phyloP scores from a whole-genome alignment of 2,888 invertebrate genomes.

The Agrotis clavis region DNA sequence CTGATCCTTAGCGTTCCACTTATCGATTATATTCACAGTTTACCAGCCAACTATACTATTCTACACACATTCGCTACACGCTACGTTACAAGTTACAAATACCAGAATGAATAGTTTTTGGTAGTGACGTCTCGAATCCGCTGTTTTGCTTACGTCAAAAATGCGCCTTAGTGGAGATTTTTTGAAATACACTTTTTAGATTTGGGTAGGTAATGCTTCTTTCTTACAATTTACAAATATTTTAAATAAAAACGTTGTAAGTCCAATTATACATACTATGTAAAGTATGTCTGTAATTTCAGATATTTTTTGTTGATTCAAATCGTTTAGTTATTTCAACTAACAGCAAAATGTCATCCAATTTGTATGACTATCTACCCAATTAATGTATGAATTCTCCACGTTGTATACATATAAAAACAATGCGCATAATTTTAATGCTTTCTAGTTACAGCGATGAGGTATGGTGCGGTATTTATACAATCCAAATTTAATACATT shows the following conservation, averaged over 20 bases:
- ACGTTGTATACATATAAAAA: conserved; percentile 35
- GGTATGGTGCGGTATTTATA: conserved; percentile 80
- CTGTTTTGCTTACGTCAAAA: conserved; percentile 44
- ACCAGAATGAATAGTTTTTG: conserved; percentile 74
- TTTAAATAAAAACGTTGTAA: conserved; percentile 1
- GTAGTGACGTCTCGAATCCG: conserved; percentile 66
- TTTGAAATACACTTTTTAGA: conserved; percentile 40
- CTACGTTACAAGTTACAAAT: conserved; percentile 70
- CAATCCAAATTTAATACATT: conserved; percentile 52
- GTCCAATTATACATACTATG: background rate
- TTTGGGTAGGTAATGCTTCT: conserved; percentile 10
- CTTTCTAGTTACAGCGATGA: conserved; percentile 75
- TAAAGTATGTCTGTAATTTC: conserved; percentile 13
- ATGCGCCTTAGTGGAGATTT: conserved; percentile 30
- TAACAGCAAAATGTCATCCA: conserved; percentile 6
- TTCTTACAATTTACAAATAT: conserved; percentile 6
- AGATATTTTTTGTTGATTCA: conserved; percentile 8
- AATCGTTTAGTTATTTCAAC: conserved; percentile 2
- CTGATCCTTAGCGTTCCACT: conserved; percentile 37
- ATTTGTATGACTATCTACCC: conserved; percentile 22
- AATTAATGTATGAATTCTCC: conserved; percentile 22
- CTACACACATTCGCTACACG: conserved; percentile 73
- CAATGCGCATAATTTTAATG: conserved; percentile 41
- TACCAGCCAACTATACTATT: conserved; percentile 71
- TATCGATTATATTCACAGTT: conserved; percentile 68